phyloP scores from a whole-genome alignment of 2,797 vertebrate genomes.

The Siniperca undulata region DNA sequence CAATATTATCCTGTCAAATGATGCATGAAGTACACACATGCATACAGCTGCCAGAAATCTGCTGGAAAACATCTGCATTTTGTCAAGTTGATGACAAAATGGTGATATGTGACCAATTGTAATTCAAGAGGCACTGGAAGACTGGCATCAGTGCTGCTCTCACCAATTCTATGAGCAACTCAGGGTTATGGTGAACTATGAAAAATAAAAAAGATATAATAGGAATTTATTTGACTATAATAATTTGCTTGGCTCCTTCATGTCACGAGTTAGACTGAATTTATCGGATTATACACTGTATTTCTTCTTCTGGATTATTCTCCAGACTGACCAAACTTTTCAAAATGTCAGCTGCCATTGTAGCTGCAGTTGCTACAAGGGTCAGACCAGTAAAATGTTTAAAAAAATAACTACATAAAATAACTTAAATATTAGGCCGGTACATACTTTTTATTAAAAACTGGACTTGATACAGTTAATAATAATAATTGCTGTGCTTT shows the following conservation, averaged over 20 bases:
- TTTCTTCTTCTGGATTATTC: background rate
- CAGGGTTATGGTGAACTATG: background rate
- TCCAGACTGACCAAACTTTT: background rate
- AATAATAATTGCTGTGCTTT: conserved; percentile 6
- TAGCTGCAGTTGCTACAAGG: no score
- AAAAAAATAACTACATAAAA: background rate
- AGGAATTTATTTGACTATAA: background rate
- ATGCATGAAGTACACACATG: background rate
- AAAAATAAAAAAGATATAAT: background rate
- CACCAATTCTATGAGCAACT: no score
- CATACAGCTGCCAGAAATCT: background rate
- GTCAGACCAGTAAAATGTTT: background rate
- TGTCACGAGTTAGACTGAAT: background rate
- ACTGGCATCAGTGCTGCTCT: background rate
- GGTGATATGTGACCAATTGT: background rate
- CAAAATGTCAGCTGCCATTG: background rate
- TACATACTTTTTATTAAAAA: background rate
- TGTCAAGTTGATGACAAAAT: background rate
- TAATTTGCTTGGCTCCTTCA: background rate
- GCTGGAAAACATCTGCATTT: background rate
- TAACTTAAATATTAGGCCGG: background rate
- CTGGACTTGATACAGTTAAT: background rate
- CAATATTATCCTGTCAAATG: background rate
- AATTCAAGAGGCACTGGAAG: conserved; percentile 8
- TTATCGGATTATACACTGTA: background rate